Evolutionary conservation across 2,797 vertebrate species (phyloP), one percentile per base, ranked within the genome.

Genomic region (Orestias chungarensis): DNA sequence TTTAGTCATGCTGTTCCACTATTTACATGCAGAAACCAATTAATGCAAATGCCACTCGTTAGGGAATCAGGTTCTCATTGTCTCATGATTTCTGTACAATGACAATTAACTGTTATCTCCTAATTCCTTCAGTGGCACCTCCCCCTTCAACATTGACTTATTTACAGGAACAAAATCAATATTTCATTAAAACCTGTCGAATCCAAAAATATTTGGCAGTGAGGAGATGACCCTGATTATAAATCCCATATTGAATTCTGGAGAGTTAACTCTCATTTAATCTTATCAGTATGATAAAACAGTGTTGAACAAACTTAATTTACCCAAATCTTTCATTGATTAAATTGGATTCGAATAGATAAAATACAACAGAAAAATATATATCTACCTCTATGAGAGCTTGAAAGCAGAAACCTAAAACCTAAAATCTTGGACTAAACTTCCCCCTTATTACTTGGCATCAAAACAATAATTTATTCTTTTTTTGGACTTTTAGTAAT

Each of bases 141-240:
- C 40, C n/a, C 27, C n/a, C 64, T 73, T 64, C 49, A 31, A 73
- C 82, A 68, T 46, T 47, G 57, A 75, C 79, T 65, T 14, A 76
- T 77, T 62, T 4, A 75, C 76, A 25, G 50, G 74, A 85, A 76
- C 50, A 76, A 73, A 85, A 85, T 86, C 79, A 71, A 85, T 88
- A 80, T 76, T 83, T 86, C 84, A 88, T 88, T 83, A 88, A 81
- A 79, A 73, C 50, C 57, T 44, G 20, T 69, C 59, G 76, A 68
- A 70, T 71, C 52, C 71, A 73, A 43, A 75, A 44, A 71, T 74
- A 35, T 57, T n/a, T 17, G 3, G 52, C 70, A 67, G 65, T 71
- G 57, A 83, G 62, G 49, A 46, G 68, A 43, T 9, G 66, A 67
- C 47, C 52, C 69, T 73, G 75, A 74, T 50, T 55, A 35, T 2